Evolutionary conservation across 1,140 invertebrate genomes (phyloP), one percentile per base, ranked within the genome.

Genomic region (Apolygus lucorum): DNA sequence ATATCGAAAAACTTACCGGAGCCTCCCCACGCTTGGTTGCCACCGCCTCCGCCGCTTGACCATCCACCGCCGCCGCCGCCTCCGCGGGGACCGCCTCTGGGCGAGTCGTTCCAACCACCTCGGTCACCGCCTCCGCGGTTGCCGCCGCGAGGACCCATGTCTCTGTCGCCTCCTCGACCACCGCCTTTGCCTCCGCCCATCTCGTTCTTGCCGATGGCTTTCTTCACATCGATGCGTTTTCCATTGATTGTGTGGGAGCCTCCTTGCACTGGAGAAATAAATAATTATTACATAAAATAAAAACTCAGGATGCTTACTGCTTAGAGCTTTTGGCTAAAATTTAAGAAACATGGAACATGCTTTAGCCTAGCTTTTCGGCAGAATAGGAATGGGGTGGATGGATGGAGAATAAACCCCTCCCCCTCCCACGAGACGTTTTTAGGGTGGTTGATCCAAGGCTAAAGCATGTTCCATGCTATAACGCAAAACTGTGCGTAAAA

Each of bases 211-310:
- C 71, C 74, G 1, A 77, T 68, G 21, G 76, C 76, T 72, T 77
- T 77, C 65, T 76, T 77, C 1, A 76, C 75, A 68, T 77, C 75
- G 17, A 77, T 72, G 25, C 68, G 67, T 63, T 72, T 74, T 1
- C 76, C 76, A 63, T 73, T 70, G 26, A 77, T 70, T 25, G 69
- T 67, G 69, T 77, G 76, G 17, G 68, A 71, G 34, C 74, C n/a
- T n/a, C n/a, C 75, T 26, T 73, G 72, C 34, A 77, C 75, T 77
- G 69, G n/a, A n/a, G n/a, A n/a, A n/a, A n/a, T n/a, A n/a, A n/a
- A n/a, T n/a, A n/a, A n/a, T n/a, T n/a, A n/a, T n/a, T n/a, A n/a
- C n/a, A n/a, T n/a, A n/a, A n/a, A n/a, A n/a, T n/a, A n/a, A n/a
- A n/a, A n/a, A n/a, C n/a, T n/a, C n/a, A n/a, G n/a, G n/a, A n/a